A percentile compares a stretch with the other conserved stretches of the same genome.
These are phyloP conservation scores for Brachionus rubens DNA, from an alignment of 1,140 invertebrate genomes.

Conservation along the genomic window DNA sequence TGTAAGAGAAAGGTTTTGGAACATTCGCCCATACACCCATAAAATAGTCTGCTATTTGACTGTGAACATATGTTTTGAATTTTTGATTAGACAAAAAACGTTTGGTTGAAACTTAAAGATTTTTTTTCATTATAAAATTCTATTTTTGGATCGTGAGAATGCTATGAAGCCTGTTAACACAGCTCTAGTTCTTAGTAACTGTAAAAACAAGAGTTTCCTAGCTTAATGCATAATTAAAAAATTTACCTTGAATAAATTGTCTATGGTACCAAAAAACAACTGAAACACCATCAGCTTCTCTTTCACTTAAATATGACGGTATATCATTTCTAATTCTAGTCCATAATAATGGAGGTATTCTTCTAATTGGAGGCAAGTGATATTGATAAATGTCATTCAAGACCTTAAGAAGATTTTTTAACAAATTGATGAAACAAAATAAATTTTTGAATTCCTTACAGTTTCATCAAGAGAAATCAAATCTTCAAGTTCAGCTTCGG, in stretches of 20 bases:
- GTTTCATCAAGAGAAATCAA: slow-evolving; percentile 88
- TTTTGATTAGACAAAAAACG: slow-evolving; percentile 96
- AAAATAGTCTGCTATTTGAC: slow-evolving; percentile 95
- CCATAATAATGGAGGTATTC: slow-evolving; percentile 92
- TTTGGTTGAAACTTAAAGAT: slow-evolving; percentile 68
- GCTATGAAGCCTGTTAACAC: no score
- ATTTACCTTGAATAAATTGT: slow-evolving; percentile 57
- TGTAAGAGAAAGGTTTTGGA: slow-evolving; percentile 92
- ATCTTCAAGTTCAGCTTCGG: slow-evolving; percentile 88
- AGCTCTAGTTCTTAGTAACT: no score
- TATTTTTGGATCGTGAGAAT: background rate
- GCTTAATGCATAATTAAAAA: no score
- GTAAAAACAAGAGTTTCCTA: no score
- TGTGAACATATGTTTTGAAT: slow-evolving; percentile 91
- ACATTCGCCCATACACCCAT: slow-evolving; percentile 85
- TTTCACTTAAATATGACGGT: slow-evolving; percentile 88
- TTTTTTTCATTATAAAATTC: background rate
- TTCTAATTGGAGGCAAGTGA: slow-evolving; percentile 85
- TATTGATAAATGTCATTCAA: slow-evolving; percentile 98
- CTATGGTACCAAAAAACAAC: slow-evolving; percentile 94
- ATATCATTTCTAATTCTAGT: slow-evolving; percentile 89
- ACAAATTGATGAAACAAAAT: background rate
- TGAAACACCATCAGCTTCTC: slow-evolving; percentile 92
- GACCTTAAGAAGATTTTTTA: slow-evolving; percentile 55
- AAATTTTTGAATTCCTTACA: slow-evolving; percentile 53